Base-by-base conservation (phyloP, 2,113 vertebrate genomes). In the Myxocyprinus asiaticus region DNA sequence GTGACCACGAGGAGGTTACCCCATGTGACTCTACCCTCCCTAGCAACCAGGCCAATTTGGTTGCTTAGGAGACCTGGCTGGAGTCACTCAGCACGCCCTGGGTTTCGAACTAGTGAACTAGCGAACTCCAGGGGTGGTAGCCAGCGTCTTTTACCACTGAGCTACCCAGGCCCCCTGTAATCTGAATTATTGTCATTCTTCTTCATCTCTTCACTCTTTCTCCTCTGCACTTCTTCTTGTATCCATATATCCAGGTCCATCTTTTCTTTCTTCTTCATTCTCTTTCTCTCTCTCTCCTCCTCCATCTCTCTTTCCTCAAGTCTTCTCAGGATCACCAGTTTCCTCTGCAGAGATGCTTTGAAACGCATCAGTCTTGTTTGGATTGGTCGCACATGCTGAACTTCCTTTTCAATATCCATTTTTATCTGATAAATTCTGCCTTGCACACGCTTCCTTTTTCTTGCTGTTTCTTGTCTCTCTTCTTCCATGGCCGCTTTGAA, bases 221-320 rank as follows among this genome's bases (percentile, higher is more conserved):
- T 73, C 45, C 43, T 77, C n/a, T 73, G 4, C 53, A 73, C 45
- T 55, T 82, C 74, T 59, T 78, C 63, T 7, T 47, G 3, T 0
- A 43, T 68, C 78, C 78, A 83, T 48, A 12, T 7, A 0, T 67
- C 43, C 3, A 81, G 4, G 0, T 68, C 7, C 2, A 14, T 67
- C 3, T 15, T 17, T 47, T 84, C 51, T 12, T 10, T 5, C 4
- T 51, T 10, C 14, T 12, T 15, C 59, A 56, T n/a, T 8, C 78
- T 67, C 45, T 8, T 9, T 15, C 5, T 55, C 50, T 64, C 12
- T 5, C 48, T 9, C 15, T 48, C 42, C 8, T 69, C 47, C 17
- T 67, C 10, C 15, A 22, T 9, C 15, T 48, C 47, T 6, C 61
- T 33, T 14, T 67, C 10, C 33, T 51, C 4, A 55, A 81, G 62